Evolutionary conservation across 2,797 vertebrate species (phyloP).

Genomic region (Toxotes lorentzi): DNA sequence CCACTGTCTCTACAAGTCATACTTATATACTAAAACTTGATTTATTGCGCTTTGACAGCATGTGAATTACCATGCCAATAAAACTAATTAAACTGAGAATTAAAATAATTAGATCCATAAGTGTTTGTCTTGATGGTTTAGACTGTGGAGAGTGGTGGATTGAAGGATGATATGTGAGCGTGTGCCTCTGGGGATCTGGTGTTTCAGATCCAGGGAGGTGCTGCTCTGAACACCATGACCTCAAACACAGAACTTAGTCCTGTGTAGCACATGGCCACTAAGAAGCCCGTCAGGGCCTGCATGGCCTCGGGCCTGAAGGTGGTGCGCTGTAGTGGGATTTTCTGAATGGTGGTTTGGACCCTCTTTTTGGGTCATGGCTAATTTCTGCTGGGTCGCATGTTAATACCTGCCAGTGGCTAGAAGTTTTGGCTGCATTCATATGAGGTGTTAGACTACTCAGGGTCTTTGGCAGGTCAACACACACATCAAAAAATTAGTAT

Average conservation of each 20-base stretch:
- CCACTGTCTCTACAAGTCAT: neutral
- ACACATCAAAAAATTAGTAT: neutral
- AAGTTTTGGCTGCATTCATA: conserved; percentile 52
- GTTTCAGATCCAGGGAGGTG: conserved; percentile 39
- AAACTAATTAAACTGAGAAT: conserved; percentile 7
- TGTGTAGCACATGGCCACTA: conserved; percentile 50
- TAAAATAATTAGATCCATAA: conserved; percentile 16
- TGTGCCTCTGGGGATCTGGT: conserved; percentile 2
- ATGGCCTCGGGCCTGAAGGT: conserved; percentile 38
- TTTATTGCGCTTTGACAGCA: neutral
- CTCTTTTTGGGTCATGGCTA: conserved; percentile 50
- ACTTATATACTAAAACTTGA: neutral
- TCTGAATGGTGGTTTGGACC: conserved; percentile 27
- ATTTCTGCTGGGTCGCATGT: conserved; percentile 43
- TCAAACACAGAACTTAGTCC: conserved; percentile 21
- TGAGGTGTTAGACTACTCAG: conserved; percentile 23
- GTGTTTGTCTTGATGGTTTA: conserved; percentile 13
- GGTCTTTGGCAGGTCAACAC: conserved; percentile 23
- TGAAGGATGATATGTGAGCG: conserved; percentile 16
- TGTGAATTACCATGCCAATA: conserved; percentile 2
- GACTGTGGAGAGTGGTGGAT: neutral
- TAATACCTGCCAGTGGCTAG: conserved; percentile 51
- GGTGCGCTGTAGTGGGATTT: conserved; percentile 30
- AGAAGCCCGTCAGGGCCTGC: conserved; percentile 43
- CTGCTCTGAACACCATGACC: conserved; percentile 17